Evolutionary conservation across 1,140 invertebrate genomes (phyloP).

Genomic region (Achatina immaculata): DNA sequence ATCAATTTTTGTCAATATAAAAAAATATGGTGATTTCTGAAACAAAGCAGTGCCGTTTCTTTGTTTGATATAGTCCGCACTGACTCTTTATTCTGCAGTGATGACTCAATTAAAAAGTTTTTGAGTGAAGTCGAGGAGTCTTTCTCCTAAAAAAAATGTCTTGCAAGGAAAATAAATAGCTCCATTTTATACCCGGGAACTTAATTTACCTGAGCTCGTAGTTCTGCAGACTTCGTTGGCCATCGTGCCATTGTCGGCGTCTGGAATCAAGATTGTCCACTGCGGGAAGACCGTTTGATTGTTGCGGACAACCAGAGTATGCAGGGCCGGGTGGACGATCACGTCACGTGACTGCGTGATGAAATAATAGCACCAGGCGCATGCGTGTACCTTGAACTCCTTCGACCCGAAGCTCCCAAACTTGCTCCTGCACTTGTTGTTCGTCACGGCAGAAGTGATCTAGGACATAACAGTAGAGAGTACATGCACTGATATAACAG

Average conservation of each 20-base stretch:
- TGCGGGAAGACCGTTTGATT: slow-evolving; percentile 35
- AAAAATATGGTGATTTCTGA: too few relatives aligned
- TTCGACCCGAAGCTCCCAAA: slow-evolving; percentile 83
- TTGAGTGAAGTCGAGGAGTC: too few relatives aligned
- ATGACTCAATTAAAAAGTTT: too few relatives aligned
- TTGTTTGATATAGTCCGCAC: too few relatives aligned
- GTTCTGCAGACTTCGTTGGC: slow-evolving; percentile 49
- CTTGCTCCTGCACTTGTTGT: slow-evolving; percentile 76
- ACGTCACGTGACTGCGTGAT: slow-evolving; percentile 46
- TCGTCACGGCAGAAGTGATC: neutral
- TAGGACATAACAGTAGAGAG: too few relatives aligned
- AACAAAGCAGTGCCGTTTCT: too few relatives aligned
- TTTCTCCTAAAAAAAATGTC: too few relatives aligned
- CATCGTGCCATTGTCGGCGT: slow-evolving; percentile 50
- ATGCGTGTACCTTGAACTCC: slow-evolving; percentile 59
- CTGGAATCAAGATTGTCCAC: slow-evolving; percentile 37
- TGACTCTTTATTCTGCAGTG: too few relatives aligned
- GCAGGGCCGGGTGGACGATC: slow-evolving; percentile 19
- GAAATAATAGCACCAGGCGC: slow-evolving; percentile 65
- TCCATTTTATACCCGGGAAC: too few relatives aligned
- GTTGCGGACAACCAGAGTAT: slow-evolving; percentile 29
- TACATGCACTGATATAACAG: too few relatives aligned
- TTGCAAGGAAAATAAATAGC: too few relatives aligned
- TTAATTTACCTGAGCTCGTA: slow-evolving; percentile 1
- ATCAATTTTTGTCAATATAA: too few relatives aligned